phyloP scores from a whole-genome alignment of 1,140 invertebrate species.

The Nixonia krombeini region DNA sequence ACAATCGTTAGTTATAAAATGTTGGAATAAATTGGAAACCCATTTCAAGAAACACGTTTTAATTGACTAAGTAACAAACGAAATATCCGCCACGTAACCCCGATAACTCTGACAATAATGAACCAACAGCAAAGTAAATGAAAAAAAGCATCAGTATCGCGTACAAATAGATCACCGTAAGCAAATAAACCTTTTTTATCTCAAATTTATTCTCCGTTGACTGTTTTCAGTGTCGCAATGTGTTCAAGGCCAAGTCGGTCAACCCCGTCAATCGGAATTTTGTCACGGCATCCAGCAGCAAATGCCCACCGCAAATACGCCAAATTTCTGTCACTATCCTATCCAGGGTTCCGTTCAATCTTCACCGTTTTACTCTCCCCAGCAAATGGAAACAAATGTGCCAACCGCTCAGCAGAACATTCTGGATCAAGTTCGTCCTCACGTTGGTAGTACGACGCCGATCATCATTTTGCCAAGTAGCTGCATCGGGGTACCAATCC shows the following conservation, averaged over 20 bases:
- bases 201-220: not conserved
- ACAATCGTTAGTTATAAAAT: too few species aligned
- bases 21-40: too few species aligned
- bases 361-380: not conserved
- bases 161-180: too few species aligned
- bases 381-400: conserved; percentile 23
- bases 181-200: not conserved
- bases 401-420: conserved; percentile 27
- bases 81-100: too few species aligned
- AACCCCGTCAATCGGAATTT: not conserved
- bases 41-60: too few species aligned
- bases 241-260: not conserved
- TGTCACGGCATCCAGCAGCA: conserved; percentile 3
- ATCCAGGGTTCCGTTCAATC: not conserved
- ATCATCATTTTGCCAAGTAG: conserved; percentile 62
- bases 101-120: too few species aligned
- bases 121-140: conserved; percentile 18
- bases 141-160: too few species aligned
- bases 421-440: conserved; percentile 56
- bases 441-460: conserved; percentile 42
- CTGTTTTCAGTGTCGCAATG: not conserved
- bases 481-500: conserved; percentile 26
- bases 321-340: not conserved
- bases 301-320: not conserved
- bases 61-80: too few species aligned